Percentiles rank a stretch among this genome's conserved stretches.
phyloP scores from a whole-genome alignment of 2,797 vertebrate genomes.

The Tenualosa ilisha region DNA sequence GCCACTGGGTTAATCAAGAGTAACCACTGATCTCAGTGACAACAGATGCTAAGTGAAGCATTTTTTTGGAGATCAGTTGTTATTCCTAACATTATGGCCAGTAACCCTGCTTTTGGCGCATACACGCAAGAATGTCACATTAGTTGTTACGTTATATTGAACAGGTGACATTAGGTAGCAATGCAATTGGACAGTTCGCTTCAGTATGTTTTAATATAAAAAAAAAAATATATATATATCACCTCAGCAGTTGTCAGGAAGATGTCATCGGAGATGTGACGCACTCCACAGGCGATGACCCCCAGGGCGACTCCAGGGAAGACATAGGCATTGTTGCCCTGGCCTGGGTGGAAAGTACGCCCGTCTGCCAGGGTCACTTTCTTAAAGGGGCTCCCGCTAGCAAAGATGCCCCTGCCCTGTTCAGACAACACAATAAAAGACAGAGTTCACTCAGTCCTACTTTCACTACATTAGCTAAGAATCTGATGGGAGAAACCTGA shows the following conservation, averaged over 20 bases:
- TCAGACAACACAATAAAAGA: background rate
- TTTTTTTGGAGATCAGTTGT: too few species aligned
- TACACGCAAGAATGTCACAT: background rate
- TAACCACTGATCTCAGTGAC: too few species aligned
- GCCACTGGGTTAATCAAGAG: too few species aligned
- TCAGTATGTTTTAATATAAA: background rate
- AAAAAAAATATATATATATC: background rate
- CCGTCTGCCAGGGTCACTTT: conserved; percentile 88
- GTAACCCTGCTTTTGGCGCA: too few species aligned
- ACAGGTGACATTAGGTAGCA: background rate
- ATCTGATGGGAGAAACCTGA: background rate
- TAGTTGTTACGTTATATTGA: too few species aligned
- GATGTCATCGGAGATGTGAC: conserved; percentile 92
- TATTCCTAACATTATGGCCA: too few species aligned
- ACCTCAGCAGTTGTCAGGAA: conserved; percentile 97
- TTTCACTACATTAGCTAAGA: background rate
- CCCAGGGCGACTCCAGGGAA: conserved; percentile 96
- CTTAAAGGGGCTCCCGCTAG: conserved; percentile 92
- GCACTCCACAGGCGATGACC: conserved; percentile 85
- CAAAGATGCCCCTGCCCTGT: conserved; percentile 93
- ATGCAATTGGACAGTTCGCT: background rate
- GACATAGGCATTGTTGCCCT: conserved; percentile 97
- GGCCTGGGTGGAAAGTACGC: conserved; percentile 91
- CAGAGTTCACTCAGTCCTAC: background rate
- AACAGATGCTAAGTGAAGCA: too few species aligned